Conservation (phyloP, 2,888 invertebrate species). For the Oasisia sp. region DNA sequence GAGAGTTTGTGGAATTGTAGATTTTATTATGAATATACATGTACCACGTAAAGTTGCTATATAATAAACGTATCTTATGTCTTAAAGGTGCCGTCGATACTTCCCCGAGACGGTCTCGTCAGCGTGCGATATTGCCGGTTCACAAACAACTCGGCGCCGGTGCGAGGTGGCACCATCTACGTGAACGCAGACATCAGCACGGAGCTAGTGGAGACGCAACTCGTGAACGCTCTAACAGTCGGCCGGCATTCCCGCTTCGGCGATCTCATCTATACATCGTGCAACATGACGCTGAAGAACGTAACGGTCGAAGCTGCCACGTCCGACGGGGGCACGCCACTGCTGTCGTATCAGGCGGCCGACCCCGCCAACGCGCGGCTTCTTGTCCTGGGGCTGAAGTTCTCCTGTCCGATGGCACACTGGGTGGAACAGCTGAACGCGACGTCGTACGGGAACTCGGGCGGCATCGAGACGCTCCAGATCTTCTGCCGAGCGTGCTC, state of each 20-base stretch:
- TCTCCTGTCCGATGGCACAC: conserved; percentile 29
- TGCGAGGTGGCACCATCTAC: conserved; percentile 36
- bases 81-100: conserved; percentile 10
- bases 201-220: background rate
- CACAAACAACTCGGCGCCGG: conserved; percentile 32
- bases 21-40: too few relatives aligned
- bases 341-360: conserved; percentile 31
- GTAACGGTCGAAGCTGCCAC: conserved; percentile 14
- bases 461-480: conserved; percentile 28
- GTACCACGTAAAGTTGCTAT: too few relatives aligned
- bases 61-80: too few relatives aligned
- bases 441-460: conserved; percentile 14
- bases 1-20: too few relatives aligned
- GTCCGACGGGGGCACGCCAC: conserved; percentile 24
- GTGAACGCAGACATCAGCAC: conserved; percentile 30
- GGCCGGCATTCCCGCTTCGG: conserved; percentile 22
- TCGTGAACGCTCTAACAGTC: background rate
- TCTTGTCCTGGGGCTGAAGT: background rate
- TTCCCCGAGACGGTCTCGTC: conserved; percentile 26
- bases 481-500: conserved; percentile 30
- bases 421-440: conserved; percentile 30
- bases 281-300: conserved; percentile 30
- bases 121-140: conserved; percentile 30
- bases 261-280: conserved; percentile 26
- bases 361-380: conserved; percentile 26